Evolutionary conservation across 2,888 invertebrate species (phyloP).

Genomic region (Campoplex nolae): DNA sequence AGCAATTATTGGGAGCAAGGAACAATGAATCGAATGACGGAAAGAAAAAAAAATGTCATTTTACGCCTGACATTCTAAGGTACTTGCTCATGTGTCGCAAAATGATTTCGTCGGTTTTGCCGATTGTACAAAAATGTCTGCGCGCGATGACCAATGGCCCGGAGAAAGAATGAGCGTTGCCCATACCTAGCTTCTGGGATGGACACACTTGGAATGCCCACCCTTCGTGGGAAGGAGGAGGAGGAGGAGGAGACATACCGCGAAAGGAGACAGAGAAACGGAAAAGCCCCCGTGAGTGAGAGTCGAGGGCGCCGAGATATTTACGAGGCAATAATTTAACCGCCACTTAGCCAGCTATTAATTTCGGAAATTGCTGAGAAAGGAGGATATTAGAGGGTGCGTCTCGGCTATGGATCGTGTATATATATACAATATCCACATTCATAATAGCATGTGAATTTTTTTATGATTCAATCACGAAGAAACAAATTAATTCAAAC

Average conservation of each 20-base stretch:
- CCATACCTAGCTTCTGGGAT: neutral
- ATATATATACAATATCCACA: constrained; percentile 32
- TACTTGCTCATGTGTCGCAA: neutral
- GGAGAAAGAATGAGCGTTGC: constrained; percentile 53
- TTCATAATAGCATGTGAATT: constrained; percentile 1
- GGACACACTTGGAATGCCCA: constrained; percentile 69
- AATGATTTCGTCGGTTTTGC: neutral
- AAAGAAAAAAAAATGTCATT: neutral
- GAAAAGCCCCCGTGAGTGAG: constrained; percentile 71
- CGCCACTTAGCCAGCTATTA: constrained; percentile 84
- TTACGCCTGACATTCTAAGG: no score
- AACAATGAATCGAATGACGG: neutral
- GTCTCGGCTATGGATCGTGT: constrained; percentile 33
- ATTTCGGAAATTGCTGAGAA: constrained; percentile 84
- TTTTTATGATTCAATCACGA: neutral
- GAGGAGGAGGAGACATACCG: constrained; percentile 26
- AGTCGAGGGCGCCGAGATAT: constrained; percentile 81
- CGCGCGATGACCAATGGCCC: constrained; percentile 43
- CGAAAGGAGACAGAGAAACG: constrained; percentile 67
- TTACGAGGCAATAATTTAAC: constrained; percentile 85
- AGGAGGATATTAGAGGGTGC: constrained; percentile 78
- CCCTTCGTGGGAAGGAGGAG: constrained; percentile 53
- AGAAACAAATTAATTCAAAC: constrained; percentile 11
- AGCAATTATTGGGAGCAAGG: neutral
- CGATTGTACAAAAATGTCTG: constrained; percentile 12